Evolutionary conservation across 1,140 invertebrate genomes (phyloP).

Genomic region (Zaprionus inermis): DNA sequence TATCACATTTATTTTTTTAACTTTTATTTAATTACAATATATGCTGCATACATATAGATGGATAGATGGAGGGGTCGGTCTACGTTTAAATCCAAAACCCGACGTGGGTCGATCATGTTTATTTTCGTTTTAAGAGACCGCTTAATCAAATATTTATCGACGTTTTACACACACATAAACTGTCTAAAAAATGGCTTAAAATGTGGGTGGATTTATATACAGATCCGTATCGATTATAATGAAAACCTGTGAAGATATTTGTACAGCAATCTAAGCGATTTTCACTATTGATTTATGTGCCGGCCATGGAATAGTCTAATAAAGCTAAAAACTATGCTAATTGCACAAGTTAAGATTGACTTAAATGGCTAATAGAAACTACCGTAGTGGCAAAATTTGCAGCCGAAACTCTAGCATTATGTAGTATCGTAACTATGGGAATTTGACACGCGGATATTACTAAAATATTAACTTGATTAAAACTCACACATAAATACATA

Average conservation of each 20-base stretch:
- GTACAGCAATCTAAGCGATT: slow-evolving; percentile 51
- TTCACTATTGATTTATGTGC: slow-evolving; percentile 30
- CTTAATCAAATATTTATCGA: slow-evolving; percentile 44
- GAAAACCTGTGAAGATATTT: slow-evolving; percentile 56
- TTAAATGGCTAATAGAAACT: slow-evolving; percentile 23
- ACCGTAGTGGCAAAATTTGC: background rate
- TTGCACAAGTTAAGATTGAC: slow-evolving; percentile 27
- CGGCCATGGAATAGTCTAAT: slow-evolving; percentile 41
- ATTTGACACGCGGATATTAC: background rate
- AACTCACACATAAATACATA: slow-evolving; percentile 25
- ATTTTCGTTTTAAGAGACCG: slow-evolving; percentile 34
- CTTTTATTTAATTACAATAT: slow-evolving; percentile 64
- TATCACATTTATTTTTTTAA: slow-evolving; percentile 77
- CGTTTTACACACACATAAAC: slow-evolving; percentile 56
- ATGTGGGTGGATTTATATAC: slow-evolving; percentile 27
- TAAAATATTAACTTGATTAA: background rate
- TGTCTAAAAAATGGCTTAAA: slow-evolving; percentile 44
- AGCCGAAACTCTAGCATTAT: slow-evolving; percentile 12
- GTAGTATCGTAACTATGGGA: background rate
- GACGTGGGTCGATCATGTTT: slow-evolving; percentile 36
- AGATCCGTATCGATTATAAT: slow-evolving; percentile 11
- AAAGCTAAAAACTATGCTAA: slow-evolving; percentile 42
- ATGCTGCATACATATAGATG: slow-evolving; percentile 46
- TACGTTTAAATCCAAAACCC: slow-evolving; percentile 25
- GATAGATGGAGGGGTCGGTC: slow-evolving; percentile 5